Conservation (phyloP, 2,113 vertebrate species). For the Mus spicilegus region DNA sequence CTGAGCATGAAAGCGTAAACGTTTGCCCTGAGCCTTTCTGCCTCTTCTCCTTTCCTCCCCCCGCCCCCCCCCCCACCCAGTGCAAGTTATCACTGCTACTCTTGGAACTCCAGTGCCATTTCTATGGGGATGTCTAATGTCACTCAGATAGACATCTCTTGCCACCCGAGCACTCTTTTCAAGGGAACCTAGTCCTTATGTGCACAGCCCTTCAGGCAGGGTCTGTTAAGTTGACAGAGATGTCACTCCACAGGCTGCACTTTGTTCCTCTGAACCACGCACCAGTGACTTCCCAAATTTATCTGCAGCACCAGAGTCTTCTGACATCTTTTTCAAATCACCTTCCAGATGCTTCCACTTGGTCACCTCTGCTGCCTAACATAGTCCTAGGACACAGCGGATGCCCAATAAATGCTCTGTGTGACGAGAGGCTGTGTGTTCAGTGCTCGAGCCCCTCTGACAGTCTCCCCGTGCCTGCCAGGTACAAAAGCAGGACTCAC, state of each 20-base stretch:
- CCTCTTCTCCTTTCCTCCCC: neutral
- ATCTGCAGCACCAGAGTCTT: slow-evolving; percentile 2
- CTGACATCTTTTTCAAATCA: neutral
- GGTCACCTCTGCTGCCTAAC: neutral
- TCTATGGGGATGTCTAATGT: neutral
- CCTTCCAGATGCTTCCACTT: slow-evolving; percentile 5
- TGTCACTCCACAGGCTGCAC: neutral
- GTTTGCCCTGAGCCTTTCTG: neutral
- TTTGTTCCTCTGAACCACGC: neutral
- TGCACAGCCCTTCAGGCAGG: neutral
- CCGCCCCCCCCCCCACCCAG: neutral
- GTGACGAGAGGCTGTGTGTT: neutral
- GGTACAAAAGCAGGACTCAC: slow-evolving; percentile 60
- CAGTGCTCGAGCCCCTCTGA: neutral
- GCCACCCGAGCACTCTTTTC: slow-evolving; percentile 9
- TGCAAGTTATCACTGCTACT: neutral
- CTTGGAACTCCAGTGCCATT: neutral
- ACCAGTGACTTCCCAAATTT: neutral
- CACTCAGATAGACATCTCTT: neutral
- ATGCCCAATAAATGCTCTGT: neutral
- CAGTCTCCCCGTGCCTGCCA: slow-evolving; percentile 49
- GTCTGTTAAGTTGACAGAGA: neutral
- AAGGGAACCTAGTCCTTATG: neutral
- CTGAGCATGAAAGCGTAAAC: neutral
- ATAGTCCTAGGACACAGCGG: neutral